phyloP scores from a whole-genome alignment of 2,113 vertebrate genomes.

The Halcyon senegalensis region DNA sequence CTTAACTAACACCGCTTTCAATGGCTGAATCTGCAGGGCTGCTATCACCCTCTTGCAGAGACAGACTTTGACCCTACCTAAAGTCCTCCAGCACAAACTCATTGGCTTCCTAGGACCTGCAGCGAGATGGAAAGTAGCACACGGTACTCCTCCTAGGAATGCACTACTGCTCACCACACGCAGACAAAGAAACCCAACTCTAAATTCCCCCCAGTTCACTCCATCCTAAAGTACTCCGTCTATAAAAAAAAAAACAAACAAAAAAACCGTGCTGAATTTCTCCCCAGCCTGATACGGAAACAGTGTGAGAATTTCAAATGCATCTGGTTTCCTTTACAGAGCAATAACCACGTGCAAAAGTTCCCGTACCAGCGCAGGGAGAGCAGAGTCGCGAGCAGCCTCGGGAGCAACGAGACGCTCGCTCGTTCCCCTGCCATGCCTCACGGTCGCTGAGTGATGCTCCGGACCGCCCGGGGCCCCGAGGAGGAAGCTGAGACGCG shows the following conservation, averaged over 20 bases:
- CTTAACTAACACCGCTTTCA: neutral
- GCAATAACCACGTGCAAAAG: neutral
- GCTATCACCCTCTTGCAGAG: neutral
- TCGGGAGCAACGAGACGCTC: neutral
- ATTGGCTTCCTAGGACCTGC: neutral
- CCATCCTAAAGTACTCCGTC: neutral
- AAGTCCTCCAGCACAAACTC: neutral
- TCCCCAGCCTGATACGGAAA: neutral
- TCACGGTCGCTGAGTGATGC: neutral
- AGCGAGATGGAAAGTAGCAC: neutral
- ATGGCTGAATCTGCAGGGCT: neutral
- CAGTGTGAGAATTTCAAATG: accelerated
- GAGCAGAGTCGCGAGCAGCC: neutral
- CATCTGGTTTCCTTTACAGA: neutral
- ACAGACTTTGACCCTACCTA: neutral
- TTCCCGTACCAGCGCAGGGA: neutral
- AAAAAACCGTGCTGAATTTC: neutral
- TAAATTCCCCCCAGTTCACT: neutral
- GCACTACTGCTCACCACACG: neutral
- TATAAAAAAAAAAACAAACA: no score
- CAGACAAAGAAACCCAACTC: constrained; percentile 16
- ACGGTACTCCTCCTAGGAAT: neutral
- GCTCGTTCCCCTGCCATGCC: neutral
- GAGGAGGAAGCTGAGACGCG: neutral
- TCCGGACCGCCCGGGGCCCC: neutral